phyloP scores from a whole-genome alignment of 2,797 vertebrate genomes.

The Catostomus latipinnis region DNA sequence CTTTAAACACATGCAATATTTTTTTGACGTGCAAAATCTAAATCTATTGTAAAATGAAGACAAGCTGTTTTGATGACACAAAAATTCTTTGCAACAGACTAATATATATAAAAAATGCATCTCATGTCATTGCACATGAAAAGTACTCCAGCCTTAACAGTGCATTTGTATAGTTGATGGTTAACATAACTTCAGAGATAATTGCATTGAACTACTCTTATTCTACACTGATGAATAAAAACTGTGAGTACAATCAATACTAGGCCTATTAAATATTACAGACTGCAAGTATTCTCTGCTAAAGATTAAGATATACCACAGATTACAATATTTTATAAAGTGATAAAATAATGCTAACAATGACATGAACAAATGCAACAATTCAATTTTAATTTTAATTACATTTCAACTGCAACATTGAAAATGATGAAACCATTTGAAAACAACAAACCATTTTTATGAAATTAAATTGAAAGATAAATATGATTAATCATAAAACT shows the following conservation, averaged over 20 bases:
- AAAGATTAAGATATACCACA: conserved; percentile 6
- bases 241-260: not conserved
- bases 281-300: conserved; percentile 8
- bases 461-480: too few species aligned
- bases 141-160: not conserved
- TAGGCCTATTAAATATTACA: too few species aligned
- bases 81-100: conserved; percentile 14
- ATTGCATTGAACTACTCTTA: conserved; percentile 10
- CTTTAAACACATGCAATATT: conserved; percentile 30
- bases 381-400: too few species aligned
- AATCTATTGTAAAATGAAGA: conserved; percentile 33
- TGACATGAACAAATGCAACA: not conserved
- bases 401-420: not conserved
- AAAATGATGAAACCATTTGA: too few species aligned
- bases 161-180: not conserved
- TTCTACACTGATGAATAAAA: not conserved
- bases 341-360: not conserved
- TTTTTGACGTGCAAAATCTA: conserved; percentile 28
- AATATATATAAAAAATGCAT: not conserved
- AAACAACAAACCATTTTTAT: too few species aligned
- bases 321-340: not conserved
- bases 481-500: not conserved
- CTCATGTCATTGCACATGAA: not conserved
- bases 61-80: conserved; percentile 5
- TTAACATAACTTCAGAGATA: not conserved